Evolutionary conservation across 2,888 invertebrate genomes (phyloP), one percentile per base, ranked within the genome.

Genomic region (Chrysopilus asiliformis): DNA sequence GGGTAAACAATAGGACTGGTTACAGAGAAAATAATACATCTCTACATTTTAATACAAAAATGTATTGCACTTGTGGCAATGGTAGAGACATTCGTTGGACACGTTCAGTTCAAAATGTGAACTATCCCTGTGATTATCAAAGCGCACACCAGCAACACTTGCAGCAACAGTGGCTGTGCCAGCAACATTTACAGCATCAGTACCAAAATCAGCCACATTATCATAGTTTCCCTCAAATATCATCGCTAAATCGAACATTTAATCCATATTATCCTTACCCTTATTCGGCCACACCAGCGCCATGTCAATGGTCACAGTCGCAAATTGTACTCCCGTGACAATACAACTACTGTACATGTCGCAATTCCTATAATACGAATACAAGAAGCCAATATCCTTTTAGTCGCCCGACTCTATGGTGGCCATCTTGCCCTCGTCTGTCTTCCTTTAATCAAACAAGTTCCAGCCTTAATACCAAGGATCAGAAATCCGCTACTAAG

Each of bases 341-440:
- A 40, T 33, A 19, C 27, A 33, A 40, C 17, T 32, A 27, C 14
- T 40, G 40, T 27, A 34, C 36, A 19, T 40, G 40, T 37, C 32
- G 36, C 7, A 38, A 20, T 25, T 18, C 32, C 14, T 14, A 9
- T 26, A 27, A 19, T 27, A 26, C 26, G 5, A 12, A 5, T 12
- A 26, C 22, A 22, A 8, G 10, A 8, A 22, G 22, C 22, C 22
- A 10, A 22, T 22, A 22, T 15, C 28, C 22, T 20, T 25, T 26
- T 25, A 17, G 28, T 20, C 38, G 38, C 14, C 61, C 58, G 32
- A 43, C 58, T 32, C 54, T 58, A 45, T 61, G 60, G 60, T 61
- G 60, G 60, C 56, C 59, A 37, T 60, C 61, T 27, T 61, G 60
- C 50, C 60, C 60, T 20, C 53, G 60, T 27, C 50, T 61, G 43